A percentile compares a stretch with the other conserved stretches of the same genome.
Conservation (phyloP, 2,797 vertebrate species). For the Megalops cyprinoides region DNA sequence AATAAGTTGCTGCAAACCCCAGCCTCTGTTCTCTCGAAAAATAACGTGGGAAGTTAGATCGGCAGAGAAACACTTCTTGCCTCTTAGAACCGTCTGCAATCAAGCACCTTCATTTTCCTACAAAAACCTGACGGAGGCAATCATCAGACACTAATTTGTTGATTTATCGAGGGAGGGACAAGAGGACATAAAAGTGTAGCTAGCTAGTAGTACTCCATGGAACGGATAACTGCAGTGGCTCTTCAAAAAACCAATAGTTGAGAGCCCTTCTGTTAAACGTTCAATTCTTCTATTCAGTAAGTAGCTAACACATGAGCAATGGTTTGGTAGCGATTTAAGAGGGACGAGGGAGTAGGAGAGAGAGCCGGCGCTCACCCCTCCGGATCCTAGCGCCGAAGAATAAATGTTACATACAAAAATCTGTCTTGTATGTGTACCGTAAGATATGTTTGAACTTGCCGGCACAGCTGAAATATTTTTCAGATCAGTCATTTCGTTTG, state of each 20-base stretch:
- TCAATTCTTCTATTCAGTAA: constrained; percentile 89
- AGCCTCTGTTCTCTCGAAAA: constrained; percentile 43
- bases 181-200: not conserved
- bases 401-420: not conserved
- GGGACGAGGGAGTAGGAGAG: constrained; percentile 52
- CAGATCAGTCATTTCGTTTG: too few species aligned
- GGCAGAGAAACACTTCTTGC: constrained; percentile 38
- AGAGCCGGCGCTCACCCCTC: constrained; percentile 53
- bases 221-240: constrained; percentile 69
- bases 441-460: too few species aligned
- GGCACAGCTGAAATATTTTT: too few species aligned
- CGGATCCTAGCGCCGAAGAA: constrained; percentile 67
- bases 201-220: constrained; percentile 64
- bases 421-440: too few species aligned
- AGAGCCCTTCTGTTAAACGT: constrained; percentile 74
- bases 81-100: constrained; percentile 36
- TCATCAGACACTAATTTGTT: constrained; percentile 34
- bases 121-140: constrained; percentile 35
- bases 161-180: constrained; percentile 37
- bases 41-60: constrained; percentile 35
- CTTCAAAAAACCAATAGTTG: constrained; percentile 56
- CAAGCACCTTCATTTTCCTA: constrained; percentile 35
- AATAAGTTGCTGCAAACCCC: constrained; percentile 23
- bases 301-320: constrained; percentile 80
- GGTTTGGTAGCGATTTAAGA: constrained; percentile 80